A percentile compares a stretch with the other conserved stretches of the same genome.
Conservation (phyloP, 2,113 vertebrate species). For the Nymphicus hollandicus region DNA sequence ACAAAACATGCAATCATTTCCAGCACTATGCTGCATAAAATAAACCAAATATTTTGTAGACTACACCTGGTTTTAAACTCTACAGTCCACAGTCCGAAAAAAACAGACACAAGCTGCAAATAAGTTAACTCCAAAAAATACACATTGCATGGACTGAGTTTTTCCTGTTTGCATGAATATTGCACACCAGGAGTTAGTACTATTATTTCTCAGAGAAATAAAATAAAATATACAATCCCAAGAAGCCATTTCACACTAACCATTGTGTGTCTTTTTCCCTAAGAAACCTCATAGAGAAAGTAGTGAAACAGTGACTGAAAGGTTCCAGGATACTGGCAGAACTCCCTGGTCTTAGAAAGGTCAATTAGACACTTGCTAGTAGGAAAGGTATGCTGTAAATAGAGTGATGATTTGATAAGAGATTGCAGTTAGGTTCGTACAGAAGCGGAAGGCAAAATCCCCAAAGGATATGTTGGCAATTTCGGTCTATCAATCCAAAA, state of each 20-base stretch:
- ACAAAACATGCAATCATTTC: neutral
- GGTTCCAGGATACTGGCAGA: neutral
- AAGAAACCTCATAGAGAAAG: neutral
- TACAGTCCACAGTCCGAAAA: neutral
- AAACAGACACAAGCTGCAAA: neutral
- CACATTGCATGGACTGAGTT: neutral
- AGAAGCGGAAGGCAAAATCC: neutral
- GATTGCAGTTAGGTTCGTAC: neutral
- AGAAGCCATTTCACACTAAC: neutral
- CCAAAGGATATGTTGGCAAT: neutral
- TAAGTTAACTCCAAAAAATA: neutral
- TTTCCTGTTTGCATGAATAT: neutral
- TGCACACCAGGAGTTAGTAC: neutral
- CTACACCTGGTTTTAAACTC: neutral
- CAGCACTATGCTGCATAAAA: neutral
- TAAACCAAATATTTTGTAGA: neutral
- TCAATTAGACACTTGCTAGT: neutral
- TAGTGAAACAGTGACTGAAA: neutral
- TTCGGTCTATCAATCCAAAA: neutral
- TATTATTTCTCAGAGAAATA: neutral
- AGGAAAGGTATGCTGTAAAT: neutral
- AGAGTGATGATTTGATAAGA: neutral
- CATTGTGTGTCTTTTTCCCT: neutral
- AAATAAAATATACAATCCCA: neutral
- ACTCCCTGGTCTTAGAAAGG: neutral